These are phyloP conservation scores for Aporrectodea caliginosa DNA, from an alignment of 1,140 invertebrate species.

Conservation along the genomic window DNA sequence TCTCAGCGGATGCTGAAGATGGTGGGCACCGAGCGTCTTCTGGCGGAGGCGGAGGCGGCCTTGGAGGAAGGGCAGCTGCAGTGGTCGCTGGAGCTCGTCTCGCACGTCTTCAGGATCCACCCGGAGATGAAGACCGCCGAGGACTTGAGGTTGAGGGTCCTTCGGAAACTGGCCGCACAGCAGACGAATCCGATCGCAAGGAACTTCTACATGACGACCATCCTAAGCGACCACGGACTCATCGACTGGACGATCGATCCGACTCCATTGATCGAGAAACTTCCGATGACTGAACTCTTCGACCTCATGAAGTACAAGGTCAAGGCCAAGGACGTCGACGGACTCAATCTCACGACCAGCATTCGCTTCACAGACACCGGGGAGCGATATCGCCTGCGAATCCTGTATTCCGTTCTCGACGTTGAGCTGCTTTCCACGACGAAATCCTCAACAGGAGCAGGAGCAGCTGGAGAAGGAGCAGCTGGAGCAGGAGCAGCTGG, in stretches of 20 bases:
- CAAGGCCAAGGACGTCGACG: slow-evolving; percentile 39
- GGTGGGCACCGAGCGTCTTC: slow-evolving; percentile 32
- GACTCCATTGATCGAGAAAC: slow-evolving; percentile 25
- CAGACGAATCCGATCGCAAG: slow-evolving; percentile 42
- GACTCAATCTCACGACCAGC: slow-evolving; percentile 33
- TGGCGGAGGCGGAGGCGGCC: slow-evolving; percentile 36
- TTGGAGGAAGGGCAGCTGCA: slow-evolving; percentile 38
- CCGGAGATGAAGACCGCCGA: slow-evolving; percentile 35
- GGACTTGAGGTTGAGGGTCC: slow-evolving; percentile 36
- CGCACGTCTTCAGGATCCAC: slow-evolving; percentile 34
- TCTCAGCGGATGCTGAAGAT: slow-evolving; percentile 38
- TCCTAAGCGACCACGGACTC: slow-evolving; percentile 37
- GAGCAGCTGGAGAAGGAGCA: no score
- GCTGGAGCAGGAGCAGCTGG: no score
- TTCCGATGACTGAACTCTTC: slow-evolving; percentile 35
- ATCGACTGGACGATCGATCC: slow-evolving; percentile 24
- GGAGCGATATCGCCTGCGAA: slow-evolving; percentile 31
- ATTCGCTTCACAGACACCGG: slow-evolving; percentile 36
- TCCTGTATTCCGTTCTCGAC: slow-evolving; percentile 39
- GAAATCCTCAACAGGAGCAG: no score
- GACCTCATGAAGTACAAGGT: slow-evolving; percentile 35
- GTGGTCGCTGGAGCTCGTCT: slow-evolving; percentile 42
- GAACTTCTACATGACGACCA: slow-evolving; percentile 42
- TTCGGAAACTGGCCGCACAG: slow-evolving; percentile 36
- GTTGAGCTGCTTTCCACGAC: no score